Percentiles rank a stretch among this genome's conserved stretches.
Conservation (phyloP, 2,888 invertebrate species). For the Tetranychus truncatus region DNA sequence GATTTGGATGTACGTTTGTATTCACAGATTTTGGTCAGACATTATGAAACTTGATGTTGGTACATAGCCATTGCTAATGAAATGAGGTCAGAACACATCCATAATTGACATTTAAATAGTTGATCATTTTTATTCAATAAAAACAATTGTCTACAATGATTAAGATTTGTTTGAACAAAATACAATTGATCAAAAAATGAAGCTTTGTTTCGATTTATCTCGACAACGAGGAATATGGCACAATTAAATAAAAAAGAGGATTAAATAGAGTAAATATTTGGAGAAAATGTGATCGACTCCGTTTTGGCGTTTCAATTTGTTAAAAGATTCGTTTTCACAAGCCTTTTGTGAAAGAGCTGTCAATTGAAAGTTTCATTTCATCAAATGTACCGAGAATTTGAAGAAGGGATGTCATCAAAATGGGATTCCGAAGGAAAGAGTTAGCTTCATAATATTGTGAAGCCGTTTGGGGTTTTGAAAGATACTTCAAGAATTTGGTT, state of each 20-base stretch:
- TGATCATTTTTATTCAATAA: not conserved
- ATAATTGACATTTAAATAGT: not conserved
- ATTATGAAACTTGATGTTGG: no score
- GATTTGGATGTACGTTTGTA: no score
- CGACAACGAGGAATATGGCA: not conserved
- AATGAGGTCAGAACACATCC: no score
- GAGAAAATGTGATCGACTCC: not conserved
- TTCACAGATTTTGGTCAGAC: no score
- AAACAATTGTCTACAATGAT: not conserved
- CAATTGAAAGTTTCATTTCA: constrained; percentile 49
- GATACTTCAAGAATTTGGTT: constrained; percentile 59
- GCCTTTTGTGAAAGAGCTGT: constrained; percentile 35
- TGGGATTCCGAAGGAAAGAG: constrained; percentile 73
- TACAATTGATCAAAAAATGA: not conserved
- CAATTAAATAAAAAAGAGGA: not conserved
- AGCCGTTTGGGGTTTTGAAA: constrained; percentile 10
- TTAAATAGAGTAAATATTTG: constrained; percentile 33
- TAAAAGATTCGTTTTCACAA: constrained; percentile 30
- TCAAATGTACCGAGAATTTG: constrained; percentile 76
- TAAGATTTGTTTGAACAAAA: not conserved
- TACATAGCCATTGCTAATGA: no score
- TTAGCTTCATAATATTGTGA: constrained; percentile 67
- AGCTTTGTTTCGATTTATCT: not conserved
- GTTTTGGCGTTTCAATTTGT: not conserved
- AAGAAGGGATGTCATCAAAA: constrained; percentile 63